Evolutionary conservation across 2,888 invertebrate genomes (phyloP).

Genomic region (Protodeltote pygarga): DNA sequence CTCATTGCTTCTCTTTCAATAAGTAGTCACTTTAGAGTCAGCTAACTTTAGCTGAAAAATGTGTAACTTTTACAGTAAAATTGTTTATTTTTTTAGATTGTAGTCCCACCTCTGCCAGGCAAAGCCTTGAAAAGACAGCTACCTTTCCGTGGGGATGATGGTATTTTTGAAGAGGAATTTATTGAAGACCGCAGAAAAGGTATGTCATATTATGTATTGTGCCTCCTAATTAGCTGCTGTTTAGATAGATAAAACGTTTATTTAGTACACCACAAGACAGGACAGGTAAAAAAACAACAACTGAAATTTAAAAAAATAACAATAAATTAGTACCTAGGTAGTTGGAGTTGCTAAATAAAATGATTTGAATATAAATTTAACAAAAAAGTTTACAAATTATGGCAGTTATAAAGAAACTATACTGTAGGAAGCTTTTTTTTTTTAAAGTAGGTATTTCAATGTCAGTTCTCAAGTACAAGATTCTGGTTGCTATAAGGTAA

Average conservation of each 20-base stretch:
- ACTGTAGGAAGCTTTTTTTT: too few relatives aligned
- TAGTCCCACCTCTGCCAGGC: conserved; percentile 98
- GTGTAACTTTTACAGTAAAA: neutral
- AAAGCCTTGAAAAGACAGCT: conserved; percentile 99
- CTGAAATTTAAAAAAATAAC: neutral
- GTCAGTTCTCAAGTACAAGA: too few relatives aligned
- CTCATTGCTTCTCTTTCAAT: too few relatives aligned
- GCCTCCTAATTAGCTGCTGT: too few relatives aligned
- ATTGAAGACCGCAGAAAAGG: conserved; percentile 99
- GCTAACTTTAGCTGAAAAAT: neutral
- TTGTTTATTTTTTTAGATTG: conserved; percentile 91
- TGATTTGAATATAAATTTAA: too few relatives aligned
- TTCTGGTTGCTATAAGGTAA: too few relatives aligned
- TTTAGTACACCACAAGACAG: neutral
- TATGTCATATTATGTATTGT: conserved; percentile 44
- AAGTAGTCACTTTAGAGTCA: too few relatives aligned
- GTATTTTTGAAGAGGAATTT: conserved; percentile 99
- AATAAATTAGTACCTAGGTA: too few relatives aligned
- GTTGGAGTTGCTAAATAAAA: too few relatives aligned
- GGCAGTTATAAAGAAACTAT: too few relatives aligned
- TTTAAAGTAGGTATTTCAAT: too few relatives aligned
- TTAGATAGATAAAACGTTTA: neutral
- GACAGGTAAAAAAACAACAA: neutral
- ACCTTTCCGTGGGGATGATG: conserved; percentile 99
- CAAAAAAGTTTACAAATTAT: too few relatives aligned